A percentile compares a stretch with the other conserved stretches of the same genome.
These are phyloP conservation scores for Bubo scandiacus DNA, from an alignment of 2,113 vertebrate species.

Conservation along the genomic window DNA sequence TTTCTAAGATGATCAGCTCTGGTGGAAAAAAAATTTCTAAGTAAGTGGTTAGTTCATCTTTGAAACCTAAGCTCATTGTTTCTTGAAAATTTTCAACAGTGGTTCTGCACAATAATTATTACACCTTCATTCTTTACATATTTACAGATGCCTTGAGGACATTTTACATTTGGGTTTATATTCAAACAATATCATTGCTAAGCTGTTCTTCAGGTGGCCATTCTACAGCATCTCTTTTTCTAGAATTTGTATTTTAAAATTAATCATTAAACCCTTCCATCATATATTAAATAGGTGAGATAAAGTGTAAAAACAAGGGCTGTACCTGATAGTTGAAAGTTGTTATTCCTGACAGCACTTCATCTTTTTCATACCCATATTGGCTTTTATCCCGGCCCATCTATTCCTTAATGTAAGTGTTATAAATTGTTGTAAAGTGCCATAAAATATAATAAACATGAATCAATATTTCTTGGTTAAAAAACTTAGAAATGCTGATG, in stretches of 20 bases:
- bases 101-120: neutral
- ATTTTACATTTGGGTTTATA: neutral
- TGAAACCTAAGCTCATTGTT: neutral
- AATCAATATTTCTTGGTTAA: slow-evolving; percentile 82
- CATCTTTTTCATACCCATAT: slow-evolving; percentile 71
- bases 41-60: neutral
- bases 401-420: slow-evolving; percentile 81
- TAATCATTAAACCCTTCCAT: slow-evolving; percentile 6
- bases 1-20: neutral
- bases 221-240: neutral
- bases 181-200: neutral
- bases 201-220: neutral
- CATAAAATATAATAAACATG: slow-evolving; percentile 80
- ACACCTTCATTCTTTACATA: neutral
- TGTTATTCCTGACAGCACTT: slow-evolving; percentile 71
- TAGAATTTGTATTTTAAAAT: slow-evolving; percentile 32
- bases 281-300: slow-evolving; percentile 44
- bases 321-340: slow-evolving; percentile 66
- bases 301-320: slow-evolving; percentile 66
- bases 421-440: slow-evolving; percentile 80
- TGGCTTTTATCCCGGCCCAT: slow-evolving; percentile 78
- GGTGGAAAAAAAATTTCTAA: neutral
- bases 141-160: neutral
- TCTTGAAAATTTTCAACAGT: neutral
- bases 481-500: slow-evolving; percentile 79